Evolutionary conservation across 2,888 invertebrate genomes (phyloP), one percentile per base, ranked within the genome.

Genomic region (Lithophane leautieri): DNA sequence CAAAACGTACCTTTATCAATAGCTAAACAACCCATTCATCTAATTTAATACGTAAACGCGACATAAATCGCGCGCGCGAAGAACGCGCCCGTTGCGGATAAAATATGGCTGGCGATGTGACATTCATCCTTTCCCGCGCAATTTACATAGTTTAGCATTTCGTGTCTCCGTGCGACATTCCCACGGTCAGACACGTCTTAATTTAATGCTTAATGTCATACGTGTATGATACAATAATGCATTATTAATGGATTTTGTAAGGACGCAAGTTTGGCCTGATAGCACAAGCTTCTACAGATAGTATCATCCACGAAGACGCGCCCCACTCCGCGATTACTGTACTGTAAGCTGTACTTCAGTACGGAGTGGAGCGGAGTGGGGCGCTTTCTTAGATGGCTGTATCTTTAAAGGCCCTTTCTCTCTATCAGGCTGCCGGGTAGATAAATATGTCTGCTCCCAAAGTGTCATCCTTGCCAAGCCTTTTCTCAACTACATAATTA

Each of bases 101-200:
- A 93, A 91, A 91, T 90, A 92, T 91, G 92, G 90, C 89, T 70
- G 84, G 60, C 84, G 40, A 78, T 71, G 85, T 88, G 91, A 90
- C 93, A 90, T 91, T 91, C 91, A 91, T 92, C 91, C 87, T 91
- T 91, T 89, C 89, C 90, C 91, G 92, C 89, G 90, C 89, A 89
- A 92, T 93, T 93, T 93, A 90, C 92, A 93, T 93, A 89, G 79
- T 82, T 89, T 86, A 88, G 86, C 86, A 86, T 89, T 89, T 88
- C 63, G 86, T 83, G 79, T 86, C 79, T 81, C 70, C 74, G 76
- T 81, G 74, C 82, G 82, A 85, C 87, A 89, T 92, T 93, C 92
- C 90, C 92, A 93, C 92, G 92, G 76, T 81, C 50, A 54, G 79
- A 82, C 61, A 86, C 70, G 82, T 88, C 91, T 90, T 87, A 86